Base-by-base conservation (phyloP, 2,888 invertebrate species). In the Pelosia muscerda region DNA sequence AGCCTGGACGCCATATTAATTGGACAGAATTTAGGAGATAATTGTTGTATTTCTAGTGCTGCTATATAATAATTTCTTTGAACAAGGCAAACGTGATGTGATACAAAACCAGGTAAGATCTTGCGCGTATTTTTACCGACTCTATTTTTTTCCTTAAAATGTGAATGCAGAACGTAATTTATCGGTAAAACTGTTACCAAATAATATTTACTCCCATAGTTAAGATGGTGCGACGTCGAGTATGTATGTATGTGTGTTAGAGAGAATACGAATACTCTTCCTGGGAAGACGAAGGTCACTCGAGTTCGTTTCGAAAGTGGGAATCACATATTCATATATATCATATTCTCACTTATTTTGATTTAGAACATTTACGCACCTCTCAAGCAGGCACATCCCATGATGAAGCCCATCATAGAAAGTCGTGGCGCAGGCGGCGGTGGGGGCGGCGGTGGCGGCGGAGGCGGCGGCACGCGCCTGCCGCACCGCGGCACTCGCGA, bases 351-450 rank as follows among this genome's bases (percentile, higher is more conserved):
- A 19, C n/a, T 8, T 8, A 8, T 57, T 23, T 28, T 19, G n/a
- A 28, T 25, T 5, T 57, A 9, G 22, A 54, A 53, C n/a, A 60
- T 49, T 57, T 84, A 90, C 91, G 81, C 83, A 97, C 98, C 98
- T 97, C 97, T 97, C 95, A 98, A 96, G 96, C 98, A 98, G 95
- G 98, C 97, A 96, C 98, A 98, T 94, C 98, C 98, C 98, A 98
- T 98, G 96, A 98, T 97, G 96, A 97, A 98, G 95, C 98, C 98
- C 98, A 98, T 98, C 97, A 98, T 97, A 95, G 96, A 95, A 82
- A 91, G 85, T 72, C 93, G 89, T 84, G 88, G 88, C 83, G 91
- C 84, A 76, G 82, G 85, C 78, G 89, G 83, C 76, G 89, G 88
- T 77, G 91, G 86, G 71, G 83, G 85, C 73, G 90, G 84, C 71